These are phyloP conservation scores for Globodera rostochiensis DNA, from an alignment of 1,140 invertebrate species.

Conservation along the genomic window DNA sequence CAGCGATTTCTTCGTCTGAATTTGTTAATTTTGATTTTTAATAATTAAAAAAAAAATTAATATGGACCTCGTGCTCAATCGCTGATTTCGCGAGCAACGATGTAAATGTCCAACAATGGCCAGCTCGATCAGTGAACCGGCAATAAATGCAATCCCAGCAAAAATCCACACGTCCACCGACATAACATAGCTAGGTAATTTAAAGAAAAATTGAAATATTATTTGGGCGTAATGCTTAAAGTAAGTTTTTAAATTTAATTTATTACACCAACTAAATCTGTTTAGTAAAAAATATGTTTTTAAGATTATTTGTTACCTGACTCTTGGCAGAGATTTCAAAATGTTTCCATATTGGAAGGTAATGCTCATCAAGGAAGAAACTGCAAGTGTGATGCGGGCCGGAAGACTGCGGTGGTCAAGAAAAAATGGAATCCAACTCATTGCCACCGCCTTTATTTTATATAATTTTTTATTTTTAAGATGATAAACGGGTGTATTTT, in stretches of 20 bases:
- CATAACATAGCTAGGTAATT: constrained; percentile 42
- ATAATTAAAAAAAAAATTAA: too few species aligned
- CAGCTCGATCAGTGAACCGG: constrained; percentile 41
- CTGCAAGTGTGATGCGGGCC: constrained; percentile 68
- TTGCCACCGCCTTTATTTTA: constrained; percentile 42
- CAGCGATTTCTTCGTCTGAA: not conserved
- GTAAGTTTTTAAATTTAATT: too few species aligned
- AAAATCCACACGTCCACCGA: constrained; percentile 50
- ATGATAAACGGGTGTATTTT: too few species aligned
- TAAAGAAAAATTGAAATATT: not conserved
- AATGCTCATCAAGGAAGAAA: constrained; percentile 51
- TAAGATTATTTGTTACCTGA: constrained; percentile 42
- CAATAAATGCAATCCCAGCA: constrained; percentile 36
- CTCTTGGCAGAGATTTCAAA: constrained; percentile 59
- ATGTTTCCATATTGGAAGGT: constrained; percentile 65
- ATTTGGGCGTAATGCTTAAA: too few species aligned
- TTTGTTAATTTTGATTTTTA: not conserved
- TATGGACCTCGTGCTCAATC: not conserved
- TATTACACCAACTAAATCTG: too few species aligned
- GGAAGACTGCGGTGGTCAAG: constrained; percentile 67
- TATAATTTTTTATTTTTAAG: too few species aligned
- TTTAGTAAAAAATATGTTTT: not conserved
- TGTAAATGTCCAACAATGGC: constrained; percentile 53
- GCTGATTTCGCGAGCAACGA: constrained; percentile 1
- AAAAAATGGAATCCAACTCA: constrained; percentile 70